Evolutionary conservation across 2,113 vertebrate genomes (phyloP), one percentile per base, ranked within the genome.

Genomic region (Aptenodytes patagonicus): DNA sequence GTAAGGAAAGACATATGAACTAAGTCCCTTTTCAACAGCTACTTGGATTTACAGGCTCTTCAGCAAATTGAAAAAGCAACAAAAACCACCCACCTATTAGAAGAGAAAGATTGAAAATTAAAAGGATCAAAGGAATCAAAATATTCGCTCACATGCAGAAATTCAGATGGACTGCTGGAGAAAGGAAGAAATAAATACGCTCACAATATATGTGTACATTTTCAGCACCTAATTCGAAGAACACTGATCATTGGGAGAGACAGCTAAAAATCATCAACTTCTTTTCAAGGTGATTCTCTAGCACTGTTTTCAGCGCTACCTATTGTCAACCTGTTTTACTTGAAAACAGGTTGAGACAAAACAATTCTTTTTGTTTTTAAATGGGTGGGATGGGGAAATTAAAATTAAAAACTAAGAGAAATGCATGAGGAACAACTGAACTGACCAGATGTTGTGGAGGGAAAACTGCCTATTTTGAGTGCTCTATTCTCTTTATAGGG

Each of bases 31-130:
- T 7, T 36, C 17, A 77, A 31, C 40, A 90, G 62, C 40, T 85
- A 51, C 49, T 31, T 85, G 42, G 44, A 64, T 86, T 76, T 60
- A 85, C 8, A 93, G 61, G 40, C 26, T 93, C 93, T 79, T 52
- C 44, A 64, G 6, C 6, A 15, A 73, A 92, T 94, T 54, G 7
- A 36, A 38, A 90, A 94, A 84, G 20, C 15, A 73, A 84, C 57
- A 77, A 66, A 93, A 78, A 7, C 9, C 69, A 97, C 97, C 98
- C 98, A 99, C 97, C 98, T 99, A 97, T 96, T 97, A 88, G 98
- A 96, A 96, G 80, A 98, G 95, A 98, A 98, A 96, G 98, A 98
- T 72, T 4, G 34, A 97, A 98, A 96, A 91, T 97, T 96, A 97
- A 97, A 98, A 97, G 97, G 94, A 87, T 98, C 89, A 93, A 97